Conservation (phyloP, 2,888 invertebrate genomes). For the Argyresthia goedartella region DNA sequence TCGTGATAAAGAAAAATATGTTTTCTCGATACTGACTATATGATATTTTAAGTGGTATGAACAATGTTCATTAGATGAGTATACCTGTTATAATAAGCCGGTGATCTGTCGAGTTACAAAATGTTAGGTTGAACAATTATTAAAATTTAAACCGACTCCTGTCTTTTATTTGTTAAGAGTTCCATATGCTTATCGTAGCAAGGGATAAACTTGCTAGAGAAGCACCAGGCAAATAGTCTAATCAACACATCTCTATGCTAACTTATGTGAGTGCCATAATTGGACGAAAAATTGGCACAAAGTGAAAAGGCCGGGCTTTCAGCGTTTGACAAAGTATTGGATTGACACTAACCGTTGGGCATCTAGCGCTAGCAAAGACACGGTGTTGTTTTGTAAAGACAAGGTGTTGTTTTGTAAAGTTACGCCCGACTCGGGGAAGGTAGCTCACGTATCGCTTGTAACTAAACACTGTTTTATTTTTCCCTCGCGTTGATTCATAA, state of each 20-base stretch:
- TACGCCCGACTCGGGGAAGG: too few relatives aligned
- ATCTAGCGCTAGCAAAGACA: too few relatives aligned
- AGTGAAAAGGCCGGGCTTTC: too few relatives aligned
- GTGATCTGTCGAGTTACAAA: conserved; percentile 63
- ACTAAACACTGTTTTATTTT: too few relatives aligned
- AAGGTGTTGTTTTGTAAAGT: too few relatives aligned
- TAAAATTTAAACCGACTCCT: conserved; percentile 50
- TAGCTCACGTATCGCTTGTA: too few relatives aligned
- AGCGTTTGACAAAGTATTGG: too few relatives aligned
- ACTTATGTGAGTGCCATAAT: too few relatives aligned
- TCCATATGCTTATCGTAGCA: not conserved
- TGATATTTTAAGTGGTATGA: conserved; percentile 62
- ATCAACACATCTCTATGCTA: not conserved
- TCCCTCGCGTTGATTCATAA: too few relatives aligned
- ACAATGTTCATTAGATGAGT: conserved; percentile 66
- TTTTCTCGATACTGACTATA: conserved; percentile 65
- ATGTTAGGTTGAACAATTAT: conserved; percentile 70
- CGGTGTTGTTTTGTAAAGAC: too few relatives aligned
- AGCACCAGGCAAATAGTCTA: not conserved
- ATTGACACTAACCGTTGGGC: too few relatives aligned
- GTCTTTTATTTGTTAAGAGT: conserved; percentile 42
- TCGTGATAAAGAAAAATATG: conserved; percentile 59
- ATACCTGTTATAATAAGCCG: conserved; percentile 61
- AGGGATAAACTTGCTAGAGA: not conserved
- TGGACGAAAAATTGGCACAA: not conserved